phyloP scores from a whole-genome alignment of 1,140 invertebrate genomes.

The Battus philenor region DNA sequence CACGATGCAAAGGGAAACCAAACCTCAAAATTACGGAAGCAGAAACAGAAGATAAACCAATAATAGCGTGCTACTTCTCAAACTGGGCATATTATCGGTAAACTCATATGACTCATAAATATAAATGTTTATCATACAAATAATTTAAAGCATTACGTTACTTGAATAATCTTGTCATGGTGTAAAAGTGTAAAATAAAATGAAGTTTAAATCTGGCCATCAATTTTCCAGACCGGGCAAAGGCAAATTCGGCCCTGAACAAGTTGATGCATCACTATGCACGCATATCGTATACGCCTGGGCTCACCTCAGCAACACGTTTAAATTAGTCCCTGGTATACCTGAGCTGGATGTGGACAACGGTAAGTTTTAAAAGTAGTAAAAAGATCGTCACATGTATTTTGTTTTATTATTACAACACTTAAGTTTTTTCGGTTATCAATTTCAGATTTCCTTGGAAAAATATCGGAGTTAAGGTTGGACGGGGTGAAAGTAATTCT shows the following conservation, averaged over 20 bases:
- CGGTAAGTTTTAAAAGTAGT: conserved; percentile 47
- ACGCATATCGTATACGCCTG: conserved; percentile 87
- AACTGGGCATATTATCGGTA: conserved; percentile 86
- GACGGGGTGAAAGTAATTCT: conserved; percentile 82
- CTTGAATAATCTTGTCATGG: too few relatives aligned
- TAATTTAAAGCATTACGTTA: too few relatives aligned
- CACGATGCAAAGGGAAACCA: conserved; percentile 76
- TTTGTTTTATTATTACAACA: neutral
- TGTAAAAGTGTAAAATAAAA: too few relatives aligned
- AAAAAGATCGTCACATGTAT: too few relatives aligned
- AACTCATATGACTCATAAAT: too few relatives aligned
- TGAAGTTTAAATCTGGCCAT: neutral
- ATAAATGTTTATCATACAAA: too few relatives aligned
- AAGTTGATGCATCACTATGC: conserved; percentile 81
- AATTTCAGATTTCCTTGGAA: conserved; percentile 78
- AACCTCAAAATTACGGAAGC: conserved; percentile 37
- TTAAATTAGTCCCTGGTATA: conserved; percentile 79
- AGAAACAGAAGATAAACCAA: conserved; percentile 53
- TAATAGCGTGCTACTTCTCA: conserved; percentile 85
- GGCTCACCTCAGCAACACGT: conserved; percentile 76
- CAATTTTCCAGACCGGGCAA: conserved; percentile 73
- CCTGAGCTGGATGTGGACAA: conserved; percentile 82
- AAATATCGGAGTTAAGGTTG: conserved; percentile 76
- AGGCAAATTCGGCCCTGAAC: conserved; percentile 80
- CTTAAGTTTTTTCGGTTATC: neutral